Evolutionary conservation across 2,888 invertebrate species (phyloP), one percentile per base, ranked within the genome.

Genomic region (Sialis lutaria): DNA sequence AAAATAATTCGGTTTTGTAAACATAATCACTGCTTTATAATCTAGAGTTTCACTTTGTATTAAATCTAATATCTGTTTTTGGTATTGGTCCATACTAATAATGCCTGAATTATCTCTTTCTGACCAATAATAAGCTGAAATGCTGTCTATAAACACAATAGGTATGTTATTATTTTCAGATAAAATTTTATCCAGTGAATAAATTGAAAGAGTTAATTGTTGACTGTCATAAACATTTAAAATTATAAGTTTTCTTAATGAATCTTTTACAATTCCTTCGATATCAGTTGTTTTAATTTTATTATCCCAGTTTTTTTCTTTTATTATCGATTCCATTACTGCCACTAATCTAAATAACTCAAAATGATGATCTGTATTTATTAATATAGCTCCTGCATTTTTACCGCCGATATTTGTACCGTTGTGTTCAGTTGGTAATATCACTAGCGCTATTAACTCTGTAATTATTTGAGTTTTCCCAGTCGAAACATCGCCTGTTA

Each of bases 361-460:
- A 48, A 73, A 69, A 49, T 73, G 71, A 53, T 69, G 67, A 51
- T 70, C 67, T 1, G 68, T 65, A 53, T 74, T 67, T 40, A 74
- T 60, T 6, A 73, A 56, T 12, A 73, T 52, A 2, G 67, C 68
- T 41, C 62, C 60, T 22, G 64, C 59, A 47, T 64, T 57, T 31
- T 67, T 62, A 1, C 73, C 73, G 10, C 63, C 63, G 40, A 66
- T 54, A 8, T 49, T n/a, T 31, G 59, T 46, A 6, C 51, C 55
- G 31, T 57, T 50, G 42, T 58, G 59, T 7, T 51, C 51, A 8
- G 54, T 50, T 1, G 72, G 70, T 8, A 71, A 55, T 37, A 73
- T 59, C 44, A 67, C 66, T 33, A 63, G 64, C 1, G 65, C 66
- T 41, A 74, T 57, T 8, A 73, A 57, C 51, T 70, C 68, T 32